Evolutionary conservation across 1,140 invertebrate genomes (phyloP).

Genomic region (Drosophila miranda): DNA sequence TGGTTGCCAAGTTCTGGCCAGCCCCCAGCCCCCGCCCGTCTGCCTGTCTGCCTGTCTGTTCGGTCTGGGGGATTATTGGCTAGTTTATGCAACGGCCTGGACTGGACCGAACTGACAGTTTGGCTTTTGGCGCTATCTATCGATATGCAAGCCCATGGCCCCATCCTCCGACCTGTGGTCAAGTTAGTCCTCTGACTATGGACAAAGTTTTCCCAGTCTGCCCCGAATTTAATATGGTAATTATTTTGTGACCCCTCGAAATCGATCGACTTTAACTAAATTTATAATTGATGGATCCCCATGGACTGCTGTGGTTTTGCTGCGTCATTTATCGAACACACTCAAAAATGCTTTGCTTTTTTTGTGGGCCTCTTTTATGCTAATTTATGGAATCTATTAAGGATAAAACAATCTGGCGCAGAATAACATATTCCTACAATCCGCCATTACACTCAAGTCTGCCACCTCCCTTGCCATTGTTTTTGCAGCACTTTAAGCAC

Average conservation of each 20-base stretch:
- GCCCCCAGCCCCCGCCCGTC: conserved; percentile 3
- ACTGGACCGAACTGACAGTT: conserved; percentile 30
- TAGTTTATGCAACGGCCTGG: conserved; percentile 64
- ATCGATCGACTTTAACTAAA: conserved; percentile 9
- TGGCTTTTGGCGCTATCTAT: conserved; percentile 60
- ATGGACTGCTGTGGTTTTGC: too few species aligned
- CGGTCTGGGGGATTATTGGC: conserved; percentile 67
- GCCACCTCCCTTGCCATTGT: too few species aligned
- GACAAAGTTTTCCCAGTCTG: conserved; percentile 51
- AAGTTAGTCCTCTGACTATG: conserved; percentile 57
- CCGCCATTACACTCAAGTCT: too few species aligned
- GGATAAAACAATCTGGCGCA: too few species aligned
- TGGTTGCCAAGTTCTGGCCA: conserved; percentile 45
- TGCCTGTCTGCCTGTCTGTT: conserved; percentile 20
- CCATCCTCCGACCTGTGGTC: conserved; percentile 36
- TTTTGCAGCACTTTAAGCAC: too few species aligned
- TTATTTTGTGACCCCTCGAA: conserved; percentile 52
- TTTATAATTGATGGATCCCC: conserved; percentile 1
- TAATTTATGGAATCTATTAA: too few species aligned
- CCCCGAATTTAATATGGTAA: conserved; percentile 66
- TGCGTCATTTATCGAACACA: too few species aligned
- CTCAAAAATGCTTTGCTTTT: too few species aligned
- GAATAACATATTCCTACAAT: too few species aligned
- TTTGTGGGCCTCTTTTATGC: too few species aligned
- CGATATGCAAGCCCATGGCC: conserved; percentile 46